Percentiles rank a stretch among this genome's conserved stretches.
Conservation (phyloP, 1,140 invertebrate species). For the Calephelis virginiensis region DNA sequence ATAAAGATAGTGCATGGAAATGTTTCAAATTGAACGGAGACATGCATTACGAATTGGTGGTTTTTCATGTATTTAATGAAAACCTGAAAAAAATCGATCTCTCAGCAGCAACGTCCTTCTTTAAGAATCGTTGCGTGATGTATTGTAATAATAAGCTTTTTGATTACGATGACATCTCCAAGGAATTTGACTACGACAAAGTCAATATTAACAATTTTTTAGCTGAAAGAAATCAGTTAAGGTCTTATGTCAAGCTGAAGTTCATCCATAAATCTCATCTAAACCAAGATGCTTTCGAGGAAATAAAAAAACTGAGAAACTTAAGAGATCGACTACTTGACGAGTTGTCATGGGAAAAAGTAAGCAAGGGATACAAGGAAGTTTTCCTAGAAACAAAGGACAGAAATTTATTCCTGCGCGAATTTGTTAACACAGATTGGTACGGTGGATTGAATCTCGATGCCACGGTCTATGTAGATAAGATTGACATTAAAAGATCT, state of each 20-base stretch:
- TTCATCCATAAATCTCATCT: conserved; percentile 31
- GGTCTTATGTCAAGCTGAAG: conserved; percentile 38
- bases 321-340: conserved; percentile 31
- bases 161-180: conserved; percentile 33
- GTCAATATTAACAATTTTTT: conserved; percentile 35
- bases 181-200: conserved; percentile 33
- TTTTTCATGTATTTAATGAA: conserved; percentile 37
- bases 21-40: conserved; percentile 32
- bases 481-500: too few species aligned
- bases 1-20: neutral
- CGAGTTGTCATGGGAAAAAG: conserved; percentile 20
- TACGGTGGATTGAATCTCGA: too few species aligned
- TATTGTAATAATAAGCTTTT: conserved; percentile 33
- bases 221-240: conserved; percentile 31
- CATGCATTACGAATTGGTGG: conserved; percentile 36
- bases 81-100: conserved; percentile 22
- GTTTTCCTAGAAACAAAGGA: too few species aligned
- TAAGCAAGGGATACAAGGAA: neutral
- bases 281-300: conserved; percentile 26
- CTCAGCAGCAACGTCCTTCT: conserved; percentile 39
- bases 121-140: conserved; percentile 33
- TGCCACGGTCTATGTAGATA: too few species aligned
- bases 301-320: conserved; percentile 38
- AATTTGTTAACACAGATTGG: too few species aligned
- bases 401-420: too few species aligned